These are phyloP conservation scores for Rhinophrynus dorsalis DNA, from an alignment of 2,797 vertebrate species.

Conservation along the genomic window DNA sequence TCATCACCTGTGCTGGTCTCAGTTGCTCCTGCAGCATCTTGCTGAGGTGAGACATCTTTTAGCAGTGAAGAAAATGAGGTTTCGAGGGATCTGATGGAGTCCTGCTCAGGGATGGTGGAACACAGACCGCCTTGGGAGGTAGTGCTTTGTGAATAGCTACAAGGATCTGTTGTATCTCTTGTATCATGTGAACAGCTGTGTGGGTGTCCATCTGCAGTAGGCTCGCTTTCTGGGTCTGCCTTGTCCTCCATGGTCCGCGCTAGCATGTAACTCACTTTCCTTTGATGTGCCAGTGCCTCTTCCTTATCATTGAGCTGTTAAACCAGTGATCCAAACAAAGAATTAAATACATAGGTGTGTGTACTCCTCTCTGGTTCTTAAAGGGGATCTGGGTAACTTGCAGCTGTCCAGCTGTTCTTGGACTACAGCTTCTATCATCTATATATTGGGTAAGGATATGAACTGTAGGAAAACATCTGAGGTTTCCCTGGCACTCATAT, in stretches of 20 bases:
- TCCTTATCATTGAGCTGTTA: slow-evolving; percentile 89
- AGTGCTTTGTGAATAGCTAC: background rate
- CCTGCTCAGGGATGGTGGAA: background rate
- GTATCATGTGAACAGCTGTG: background rate
- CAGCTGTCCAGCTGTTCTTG: too few species aligned
- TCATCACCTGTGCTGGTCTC: background rate
- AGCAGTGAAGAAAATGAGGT: slow-evolving; percentile 57
- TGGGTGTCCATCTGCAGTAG: background rate
- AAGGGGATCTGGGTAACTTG: too few species aligned
- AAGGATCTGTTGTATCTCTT: background rate
- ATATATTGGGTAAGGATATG: too few species aligned
- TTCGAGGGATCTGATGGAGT: slow-evolving; percentile 14
- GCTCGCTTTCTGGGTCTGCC: slow-evolving; percentile 55
- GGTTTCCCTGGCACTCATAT: too few species aligned
- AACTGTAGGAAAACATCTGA: too few species aligned
- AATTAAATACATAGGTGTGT: too few species aligned
- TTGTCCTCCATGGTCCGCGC: slow-evolving; percentile 75
- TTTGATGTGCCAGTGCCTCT: slow-evolving; percentile 88
- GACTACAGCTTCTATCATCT: too few species aligned
- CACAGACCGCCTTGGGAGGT: slow-evolving; percentile 3
- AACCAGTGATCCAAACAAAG: background rate
- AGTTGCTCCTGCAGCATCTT: background rate
- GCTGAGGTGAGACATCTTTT: background rate
- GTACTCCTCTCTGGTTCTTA: too few species aligned
- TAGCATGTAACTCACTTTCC: slow-evolving; percentile 92